Evolutionary conservation across 2,888 invertebrate species (phyloP), one percentile per base, ranked within the genome.

Genomic region (Pterostichus madidus): DNA sequence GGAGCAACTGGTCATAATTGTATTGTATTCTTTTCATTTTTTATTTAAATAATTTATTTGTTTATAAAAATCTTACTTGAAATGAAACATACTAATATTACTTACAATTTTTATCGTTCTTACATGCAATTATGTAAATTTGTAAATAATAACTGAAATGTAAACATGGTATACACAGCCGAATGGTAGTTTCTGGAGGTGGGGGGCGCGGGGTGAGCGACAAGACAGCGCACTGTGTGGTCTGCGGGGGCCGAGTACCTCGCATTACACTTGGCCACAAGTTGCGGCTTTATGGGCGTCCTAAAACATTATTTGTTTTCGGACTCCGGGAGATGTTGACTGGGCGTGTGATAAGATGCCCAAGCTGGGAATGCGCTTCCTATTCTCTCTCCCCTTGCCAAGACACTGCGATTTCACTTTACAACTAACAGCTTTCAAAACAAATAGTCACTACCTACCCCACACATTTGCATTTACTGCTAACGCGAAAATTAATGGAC

Each of bases 251-350:
- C 32, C 11, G n/a, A 64, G 64, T 75, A 81, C 81, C 73, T 73
- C 68, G 32, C 73, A 81, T 71, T 71, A 81, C 32, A 71, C 39
- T 81, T 44, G 81, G 15, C 73, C 39, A 39, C 64, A 64, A 64
- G 35, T 71, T 71, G 44, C 53, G 76, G 49, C 82, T 82, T 82
- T 76, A 82, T 82, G 82, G 32, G 64, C 35, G 15, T 82, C 82
- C 82, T 82, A 82, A 82, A 82, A 82, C 82, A 82, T 82, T 82
- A 82, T 82, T 82, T 82, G 82, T 82, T 82, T 73, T 82, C 73
- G 75, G 82, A 81, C 73, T 35, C 31, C 31, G 75, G 10, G 52
- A 53, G 15, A 39, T 39, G 39, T 13, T 15, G 78, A 35, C 44
- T 35, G 61, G 46, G 13, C 68, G n/a, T 39, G 39, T 80, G 80